Evolutionary conservation across 2,113 vertebrate species (phyloP), one percentile per base, ranked within the genome.

Genomic region (Arenaria interpres): DNA sequence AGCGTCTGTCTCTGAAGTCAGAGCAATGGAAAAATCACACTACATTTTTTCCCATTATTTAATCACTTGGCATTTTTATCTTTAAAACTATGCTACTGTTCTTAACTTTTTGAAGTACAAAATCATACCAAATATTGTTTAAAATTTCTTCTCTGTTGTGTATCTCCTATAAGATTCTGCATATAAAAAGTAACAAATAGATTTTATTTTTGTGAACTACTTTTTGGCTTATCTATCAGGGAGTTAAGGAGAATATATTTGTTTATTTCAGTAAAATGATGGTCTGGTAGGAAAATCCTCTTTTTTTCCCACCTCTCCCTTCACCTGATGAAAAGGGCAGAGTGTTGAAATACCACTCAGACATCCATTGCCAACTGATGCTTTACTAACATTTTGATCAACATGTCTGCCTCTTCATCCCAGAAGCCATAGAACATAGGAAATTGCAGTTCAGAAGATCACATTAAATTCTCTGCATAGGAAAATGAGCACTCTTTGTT

Each of bases 321-420:
- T 27, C 14, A 48, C 18, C 50, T 86, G 43, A 69, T 62, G 30
- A 77, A 96, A 96, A 93, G n/a, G 28, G 57, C 39, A 32, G 10
- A 45, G 48, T 87, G 35, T 86, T 94, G 60, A 87, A 96, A 94
- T 87, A 93, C 62, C 87, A 85, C 76, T 96, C 85, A 93, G 69
- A 84, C 24, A 62, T 79, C 73, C 91, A 79, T 37, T 93, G 69
- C 41, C 82, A 96, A 80, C 19, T 95, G 87, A 93, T 90, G 73
- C 35, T 93, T 97, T 93, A 80, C 67, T 79, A 87, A 80, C 83
- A 67, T 74, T 96, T 88, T 96, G 78, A 97, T 97, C 96, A 90
- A 93, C 98, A 96, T 63, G 85, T 96, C 95, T 98, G 85, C 71
- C 39, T 86, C 66, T 94, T 71, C 37, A 69, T 93, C 54, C 77